Conservation (phyloP, 2,113 vertebrate species). For the Morone chrysops region DNA sequence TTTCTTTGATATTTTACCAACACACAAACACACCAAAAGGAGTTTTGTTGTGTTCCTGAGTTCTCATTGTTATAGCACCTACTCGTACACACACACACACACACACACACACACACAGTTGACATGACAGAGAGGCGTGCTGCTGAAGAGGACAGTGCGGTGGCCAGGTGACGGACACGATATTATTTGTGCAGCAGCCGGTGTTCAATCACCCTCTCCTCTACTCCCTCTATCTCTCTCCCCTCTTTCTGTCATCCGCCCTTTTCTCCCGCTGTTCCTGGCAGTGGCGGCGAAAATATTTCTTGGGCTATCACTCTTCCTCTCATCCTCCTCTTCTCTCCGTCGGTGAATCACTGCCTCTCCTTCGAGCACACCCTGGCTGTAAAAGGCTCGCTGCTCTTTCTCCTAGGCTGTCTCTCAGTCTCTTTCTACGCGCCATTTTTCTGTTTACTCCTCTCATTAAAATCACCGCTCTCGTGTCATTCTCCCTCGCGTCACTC, state of each 20-base stretch:
- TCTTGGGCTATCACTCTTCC: conserved; percentile 69
- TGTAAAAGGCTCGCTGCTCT: conserved; percentile 50
- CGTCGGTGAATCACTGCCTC: conserved; percentile 49
- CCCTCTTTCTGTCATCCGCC: conserved; percentile 53
- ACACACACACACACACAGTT: background rate
- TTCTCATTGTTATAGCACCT: conserved; percentile 13
- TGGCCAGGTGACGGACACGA: conserved; percentile 71
- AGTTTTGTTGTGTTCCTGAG: conserved; percentile 7
- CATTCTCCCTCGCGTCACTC: background rate
- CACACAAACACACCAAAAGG: background rate
- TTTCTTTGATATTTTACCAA: conserved; percentile 3
- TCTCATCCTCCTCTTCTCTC: conserved; percentile 48
- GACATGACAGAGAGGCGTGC: conserved; percentile 58
- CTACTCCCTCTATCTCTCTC: conserved; percentile 45
- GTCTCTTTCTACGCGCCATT: background rate
- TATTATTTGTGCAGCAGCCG: conserved; percentile 71
- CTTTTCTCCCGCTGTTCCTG: conserved; percentile 70
- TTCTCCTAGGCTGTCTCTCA: too few species aligned
- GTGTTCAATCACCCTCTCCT: conserved; percentile 63
- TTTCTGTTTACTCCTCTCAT: conserved; percentile 4
- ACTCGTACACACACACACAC: conserved; percentile 7
- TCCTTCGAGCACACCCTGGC: conserved; percentile 38
- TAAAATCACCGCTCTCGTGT: background rate
- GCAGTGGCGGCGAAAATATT: conserved; percentile 64
- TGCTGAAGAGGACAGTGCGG: conserved; percentile 54